phyloP scores from a whole-genome alignment of 2,888 invertebrate species.

The Lissonota sp. region DNA sequence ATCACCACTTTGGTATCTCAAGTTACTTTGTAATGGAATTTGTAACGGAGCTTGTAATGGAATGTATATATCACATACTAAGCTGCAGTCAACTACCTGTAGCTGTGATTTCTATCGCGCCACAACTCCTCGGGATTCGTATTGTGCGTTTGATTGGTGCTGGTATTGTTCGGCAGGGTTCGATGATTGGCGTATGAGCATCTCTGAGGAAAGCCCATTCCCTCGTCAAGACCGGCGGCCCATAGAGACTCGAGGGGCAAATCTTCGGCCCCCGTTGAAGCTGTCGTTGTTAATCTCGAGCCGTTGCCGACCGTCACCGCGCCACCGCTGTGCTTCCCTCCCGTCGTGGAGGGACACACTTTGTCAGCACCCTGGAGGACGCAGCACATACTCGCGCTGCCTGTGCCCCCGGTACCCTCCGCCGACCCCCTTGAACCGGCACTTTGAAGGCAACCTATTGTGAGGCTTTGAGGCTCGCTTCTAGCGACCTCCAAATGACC shows the following conservation, averaged over 20 bases:
- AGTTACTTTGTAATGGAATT: no score
- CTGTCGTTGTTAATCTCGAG: conserved; percentile 57
- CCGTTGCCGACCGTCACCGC: conserved; percentile 65
- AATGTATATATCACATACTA: no score
- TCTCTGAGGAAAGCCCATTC: conserved; percentile 81
- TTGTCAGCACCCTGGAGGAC: conserved; percentile 81
- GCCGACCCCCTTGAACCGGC: conserved; percentile 76
- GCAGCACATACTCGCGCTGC: conserved; percentile 80
- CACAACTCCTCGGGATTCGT: conserved; percentile 76
- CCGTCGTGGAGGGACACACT: conserved; percentile 78
- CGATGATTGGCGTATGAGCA: conserved; percentile 80
- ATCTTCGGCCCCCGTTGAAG: conserved; percentile 72
- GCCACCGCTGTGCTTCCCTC: conserved; percentile 73
- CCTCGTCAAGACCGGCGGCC: conserved; percentile 82
- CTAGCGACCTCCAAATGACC: conserved; percentile 72
- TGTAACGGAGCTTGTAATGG: no score
- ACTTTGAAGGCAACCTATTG: conserved; percentile 82
- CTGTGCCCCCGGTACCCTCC: conserved; percentile 71
- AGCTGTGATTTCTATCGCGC: conserved; percentile 75
- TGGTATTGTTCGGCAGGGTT: conserved; percentile 64
- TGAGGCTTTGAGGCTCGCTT: conserved; percentile 75
- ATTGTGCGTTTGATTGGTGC: conserved; percentile 62
- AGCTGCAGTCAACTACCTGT: conserved; percentile 70
- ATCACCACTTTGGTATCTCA: no score
- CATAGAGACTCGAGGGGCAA: conserved; percentile 82